phyloP scores from a whole-genome alignment of 2,888 invertebrate species.

The Pammene fasciana region DNA sequence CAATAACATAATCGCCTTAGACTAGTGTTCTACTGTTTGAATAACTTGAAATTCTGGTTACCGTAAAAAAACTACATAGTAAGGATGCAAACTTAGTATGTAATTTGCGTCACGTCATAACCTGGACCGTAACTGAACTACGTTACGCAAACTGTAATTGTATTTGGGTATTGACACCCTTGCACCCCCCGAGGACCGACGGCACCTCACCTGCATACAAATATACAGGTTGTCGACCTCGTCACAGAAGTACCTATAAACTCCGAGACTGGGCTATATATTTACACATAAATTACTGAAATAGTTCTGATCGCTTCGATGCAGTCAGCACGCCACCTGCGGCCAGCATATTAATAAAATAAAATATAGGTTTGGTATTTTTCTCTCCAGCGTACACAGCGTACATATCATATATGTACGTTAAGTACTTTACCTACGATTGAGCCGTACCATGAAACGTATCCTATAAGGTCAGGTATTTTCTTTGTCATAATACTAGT shows the following conservation, averaged over 20 bases:
- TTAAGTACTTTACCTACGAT: not conserved
- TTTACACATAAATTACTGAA: conserved; percentile 13
- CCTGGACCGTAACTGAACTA: conserved; percentile 4
- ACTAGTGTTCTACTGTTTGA: too few species aligned
- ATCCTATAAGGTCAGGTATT: too few species aligned
- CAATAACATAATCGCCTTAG: too few species aligned
- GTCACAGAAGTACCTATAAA: conserved; percentile 18
- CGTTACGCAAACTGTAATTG: conserved; percentile 29
- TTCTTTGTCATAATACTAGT: too few species aligned
- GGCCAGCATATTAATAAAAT: conserved; percentile 1
- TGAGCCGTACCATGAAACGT: not conserved
- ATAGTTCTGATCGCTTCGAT: conserved; percentile 19
- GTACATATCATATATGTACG: not conserved
- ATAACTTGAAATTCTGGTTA: too few species aligned
- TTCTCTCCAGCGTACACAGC: not conserved
- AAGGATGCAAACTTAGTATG: not conserved
- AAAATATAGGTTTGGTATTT: not conserved
- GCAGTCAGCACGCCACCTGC: conserved; percentile 21
- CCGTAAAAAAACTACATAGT: too few species aligned
- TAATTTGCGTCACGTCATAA: not conserved
- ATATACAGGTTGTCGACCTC: conserved; percentile 34
- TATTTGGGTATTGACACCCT: conserved; percentile 37
- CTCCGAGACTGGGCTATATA: conserved; percentile 13
- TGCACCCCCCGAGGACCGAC: conserved; percentile 25
- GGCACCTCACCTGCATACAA: conserved; percentile 33